Evolutionary conservation across 2,888 invertebrate species (phyloP), one percentile per base, ranked within the genome.

Genomic region (Biston stratarius): DNA sequence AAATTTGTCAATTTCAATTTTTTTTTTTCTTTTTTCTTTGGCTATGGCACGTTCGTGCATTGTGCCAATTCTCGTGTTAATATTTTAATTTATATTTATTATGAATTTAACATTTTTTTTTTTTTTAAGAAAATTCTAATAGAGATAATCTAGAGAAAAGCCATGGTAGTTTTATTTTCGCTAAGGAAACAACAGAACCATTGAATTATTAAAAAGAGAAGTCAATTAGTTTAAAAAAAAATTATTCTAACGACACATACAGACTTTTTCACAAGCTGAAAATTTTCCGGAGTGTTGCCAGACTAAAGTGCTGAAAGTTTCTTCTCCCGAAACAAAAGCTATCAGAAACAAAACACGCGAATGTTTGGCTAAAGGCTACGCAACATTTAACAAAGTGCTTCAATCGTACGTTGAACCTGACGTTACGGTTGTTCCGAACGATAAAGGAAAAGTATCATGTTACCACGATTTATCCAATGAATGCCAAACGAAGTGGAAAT

Each of bases 331-430:
- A 67, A 67, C 53, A 62, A 67, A 67, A 67, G 59, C 60, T 63
- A 66, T 65, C 66, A 44, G 0, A 33, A 66, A 56, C 44, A 49
- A 40, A 57, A 49, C 48, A 49, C 62, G 48, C 12, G 7, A 62
- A 38, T 40, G 58, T 57, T 66, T 57, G 40, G 48, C 36, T 52
- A 40, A 52, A 56, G 49, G 61, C 66, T 45, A 62, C 61, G 61
- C 45, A 57, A 61, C 51, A 62, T 56, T 60, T 58, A 42, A 62
- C 67, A 62, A 59, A 62, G 53, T 62, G 53, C 49, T 58, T 67
- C 59, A 38, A 60, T 56, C 63, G 63, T 60, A 63, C 67, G 47
- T 68, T 56, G 63, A 64, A 55, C 67, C 15, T 60, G 48, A 45
- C 48, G 7, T 64, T 61, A 60, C 48, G 45, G 57, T 61, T 61